Base-by-base conservation (phyloP, 2,797 vertebrate genomes). In the Muscicapa comitata region DNA sequence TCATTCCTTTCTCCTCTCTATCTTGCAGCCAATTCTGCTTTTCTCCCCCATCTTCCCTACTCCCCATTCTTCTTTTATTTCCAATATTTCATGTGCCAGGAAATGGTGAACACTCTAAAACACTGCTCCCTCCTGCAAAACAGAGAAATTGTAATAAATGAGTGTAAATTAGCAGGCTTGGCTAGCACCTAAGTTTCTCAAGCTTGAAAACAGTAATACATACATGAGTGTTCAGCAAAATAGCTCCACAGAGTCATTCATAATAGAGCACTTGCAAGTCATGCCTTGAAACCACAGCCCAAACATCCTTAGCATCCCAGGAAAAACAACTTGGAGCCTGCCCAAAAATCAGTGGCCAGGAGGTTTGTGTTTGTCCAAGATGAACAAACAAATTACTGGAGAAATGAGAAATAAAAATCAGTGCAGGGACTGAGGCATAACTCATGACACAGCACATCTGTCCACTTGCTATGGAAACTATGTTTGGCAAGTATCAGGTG, bases 401-500 rank as follows among this genome's bases (percentile, higher is more conserved):
- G 70, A 90, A 73, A 51, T 37, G n/a, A 83, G 55, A 96, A 88
- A 77, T 26, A 85, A 88, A 88, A 79, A 65, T 55, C 72, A 50
- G 71, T 17, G 65, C 75, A 31, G 53, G 57, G 71, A 48, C 66
- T n/a, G 68, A 66, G 68, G 33, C 70, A 67, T 87, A 94, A 92
- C 75, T 89, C 86, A 86, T 97, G 97, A 96, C 95, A 95, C 94
- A 96, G 95, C 96, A 97, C 42, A 43, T 66, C 95, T 82, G 80
- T 54, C 86, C 94, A 95, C 72, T 95, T 96, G 96, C 88, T 91
- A 86, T 6, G 51, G 97, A 97, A 97, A 97, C 75, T 97, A 97
- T 97, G 95, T 96, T 96, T 96, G 96, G 94, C 78, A 89, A 96
- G 90, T 95, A 95, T 97, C 95, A 92, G 81, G 78, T 97, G 78